Evolutionary conservation across 2,113 vertebrate genomes (phyloP).

Genomic region (Sus scrofa): DNA sequence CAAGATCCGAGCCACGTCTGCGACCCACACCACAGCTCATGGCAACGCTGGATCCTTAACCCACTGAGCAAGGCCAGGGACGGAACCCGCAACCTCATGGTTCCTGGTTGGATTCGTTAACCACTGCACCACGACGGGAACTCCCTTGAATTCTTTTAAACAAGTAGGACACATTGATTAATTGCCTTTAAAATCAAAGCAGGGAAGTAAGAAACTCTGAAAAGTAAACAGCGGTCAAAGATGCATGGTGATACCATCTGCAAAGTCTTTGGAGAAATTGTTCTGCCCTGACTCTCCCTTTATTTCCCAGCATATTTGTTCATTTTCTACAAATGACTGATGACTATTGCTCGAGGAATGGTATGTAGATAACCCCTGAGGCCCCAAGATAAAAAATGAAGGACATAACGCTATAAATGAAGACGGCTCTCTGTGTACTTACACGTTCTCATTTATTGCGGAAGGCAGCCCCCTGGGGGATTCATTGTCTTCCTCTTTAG

Average conservation of each 20-base stretch:
- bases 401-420: neutral
- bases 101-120: too few species aligned
- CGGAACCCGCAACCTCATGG: too few species aligned
- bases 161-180: neutral
- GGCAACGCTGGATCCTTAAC: too few species aligned
- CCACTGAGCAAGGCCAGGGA: too few species aligned
- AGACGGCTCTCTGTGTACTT: conserved; percentile 13
- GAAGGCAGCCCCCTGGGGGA: neutral
- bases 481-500: neutral
- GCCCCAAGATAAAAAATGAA: neutral
- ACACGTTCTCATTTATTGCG: neutral
- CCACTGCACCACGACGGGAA: too few species aligned
- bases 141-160: too few species aligned
- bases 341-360: neutral
- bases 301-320: neutral
- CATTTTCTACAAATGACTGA: neutral
- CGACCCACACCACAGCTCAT: too few species aligned
- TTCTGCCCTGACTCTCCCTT: neutral
- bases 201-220: neutral
- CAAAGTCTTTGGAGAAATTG: neutral
- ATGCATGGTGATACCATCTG: neutral
- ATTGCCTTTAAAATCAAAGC: neutral
- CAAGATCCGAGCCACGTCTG: too few species aligned
- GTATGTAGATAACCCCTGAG: neutral
- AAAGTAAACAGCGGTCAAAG: neutral